Base-by-base conservation (phyloP, 2,888 invertebrate species). In the Galerucella pusilla region DNA sequence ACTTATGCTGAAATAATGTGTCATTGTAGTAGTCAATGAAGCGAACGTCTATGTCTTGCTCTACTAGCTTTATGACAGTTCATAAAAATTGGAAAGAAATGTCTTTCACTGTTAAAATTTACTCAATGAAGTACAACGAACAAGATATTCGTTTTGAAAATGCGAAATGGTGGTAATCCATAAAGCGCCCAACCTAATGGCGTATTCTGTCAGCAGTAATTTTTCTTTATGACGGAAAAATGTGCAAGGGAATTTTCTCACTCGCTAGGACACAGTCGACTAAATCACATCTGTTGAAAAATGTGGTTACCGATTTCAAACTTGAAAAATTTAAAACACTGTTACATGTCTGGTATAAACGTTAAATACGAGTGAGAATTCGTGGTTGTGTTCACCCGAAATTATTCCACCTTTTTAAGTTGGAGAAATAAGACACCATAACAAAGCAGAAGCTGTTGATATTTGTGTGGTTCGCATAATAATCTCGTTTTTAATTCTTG, bases 191-290 rank as follows among this genome's bases (percentile, higher is more conserved):
- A 68, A 73, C 73, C 67, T 73, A 74, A 75, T 74, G 68, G 67
- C 61, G 61, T 65, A 72, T 77, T 68, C 68, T 72, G 69, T 59
- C 68, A 57, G 68, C 54, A 59, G 74, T 75, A 75, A 69, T 74
- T 74, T 75, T 74, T 77, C 75, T 77, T 75, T 73, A 71, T 66
- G 68, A 68, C 71, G 69, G 65, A 71, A 75, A 75, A 75, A 71
- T 71, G 75, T 75, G 68, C 71, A 68, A 68, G 71, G 61, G 67
- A 71, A 75, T 75, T 75, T 68, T 60, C 72, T 75, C 65, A 68
- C 68, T 57, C 71, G 64, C 68, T 67, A 68, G 64, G 46, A 54
- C 65, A 59, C 63, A 59, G 49, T 49, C 71, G 54, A 64, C 71
- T 74, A 74, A 74, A 74, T 74, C 70, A 74, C 66, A 64, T 70